Evolutionary conservation across 2,888 invertebrate genomes (phyloP).

Genomic region (Nymphalis c-album): DNA sequence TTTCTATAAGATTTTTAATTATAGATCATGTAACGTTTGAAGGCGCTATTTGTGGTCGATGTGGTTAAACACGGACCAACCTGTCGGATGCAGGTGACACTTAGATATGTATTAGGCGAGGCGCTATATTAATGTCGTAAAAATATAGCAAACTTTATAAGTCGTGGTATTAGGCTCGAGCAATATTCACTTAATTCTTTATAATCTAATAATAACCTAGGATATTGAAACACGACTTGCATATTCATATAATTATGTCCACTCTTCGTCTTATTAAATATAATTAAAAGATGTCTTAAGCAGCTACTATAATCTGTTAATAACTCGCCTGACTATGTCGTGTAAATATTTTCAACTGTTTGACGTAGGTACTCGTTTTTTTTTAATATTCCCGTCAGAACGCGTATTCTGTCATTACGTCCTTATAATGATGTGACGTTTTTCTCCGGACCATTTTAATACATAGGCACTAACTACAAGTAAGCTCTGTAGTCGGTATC

Average conservation of each 20-base stretch:
- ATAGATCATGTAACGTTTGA: conserved; percentile 49
- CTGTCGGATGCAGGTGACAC: conserved; percentile 68
- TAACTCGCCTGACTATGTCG: conserved; percentile 13
- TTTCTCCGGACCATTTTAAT: conserved; percentile 58
- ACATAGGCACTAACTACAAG: conserved; percentile 56
- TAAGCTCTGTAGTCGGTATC: conserved; percentile 40
- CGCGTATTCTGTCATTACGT: conserved; percentile 57
- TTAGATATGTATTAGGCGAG: conserved; percentile 60
- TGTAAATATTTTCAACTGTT: conserved; percentile 47
- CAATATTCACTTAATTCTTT: conserved; percentile 25
- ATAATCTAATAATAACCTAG: conserved; percentile 14
- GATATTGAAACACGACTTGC: conserved; percentile 25
- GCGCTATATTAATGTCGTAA: conserved; percentile 68
- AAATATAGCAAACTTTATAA: conserved; percentile 42
- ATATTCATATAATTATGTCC: conserved; percentile 22
- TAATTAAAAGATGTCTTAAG: conserved; percentile 31
- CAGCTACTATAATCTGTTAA: conserved; percentile 17
- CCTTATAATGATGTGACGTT: conserved; percentile 57
- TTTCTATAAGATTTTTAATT: conserved; percentile 40
- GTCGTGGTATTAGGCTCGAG: conserved; percentile 53
- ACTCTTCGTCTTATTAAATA: conserved; percentile 25
- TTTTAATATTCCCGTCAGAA: conserved; percentile 34
- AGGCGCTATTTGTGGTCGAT: conserved; percentile 63
- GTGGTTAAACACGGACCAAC: conserved; percentile 64
- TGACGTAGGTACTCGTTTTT: conserved; percentile 48